Percentiles rank a stretch among this genome's conserved stretches.
Evolutionary conservation across 92 coral and sea anemone genomes (phyloP).

Genomic region (Zoanthus gigantus): DNA sequence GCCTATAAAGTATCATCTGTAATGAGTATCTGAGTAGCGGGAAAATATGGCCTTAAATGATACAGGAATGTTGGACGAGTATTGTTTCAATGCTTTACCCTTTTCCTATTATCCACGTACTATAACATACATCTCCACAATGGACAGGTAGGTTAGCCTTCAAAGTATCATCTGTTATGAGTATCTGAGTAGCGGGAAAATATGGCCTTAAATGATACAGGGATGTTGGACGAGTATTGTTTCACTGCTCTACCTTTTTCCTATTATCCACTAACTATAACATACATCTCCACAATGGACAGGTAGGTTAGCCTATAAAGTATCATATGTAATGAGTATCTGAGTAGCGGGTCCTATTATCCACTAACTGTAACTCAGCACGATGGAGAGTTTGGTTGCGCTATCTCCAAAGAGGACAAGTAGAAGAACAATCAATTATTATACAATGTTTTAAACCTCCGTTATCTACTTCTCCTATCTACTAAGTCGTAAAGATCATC

Average conservation of each 20-base stretch:
- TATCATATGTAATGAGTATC: too few relatives aligned
- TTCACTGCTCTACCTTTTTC: neutral
- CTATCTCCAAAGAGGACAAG: too few relatives aligned
- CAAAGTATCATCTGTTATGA: neutral
- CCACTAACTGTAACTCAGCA: constrained; percentile 4
- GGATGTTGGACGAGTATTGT: neutral
- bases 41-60: too few relatives aligned
- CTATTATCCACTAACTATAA: neutral
- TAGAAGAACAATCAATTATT: too few relatives aligned
- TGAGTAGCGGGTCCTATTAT: too few relatives aligned
- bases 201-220: too few relatives aligned
- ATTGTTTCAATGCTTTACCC: neutral
- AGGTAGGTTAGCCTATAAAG: constrained; percentile 47
- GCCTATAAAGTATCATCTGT: too few relatives aligned
- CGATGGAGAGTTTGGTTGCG: constrained; percentile 76
- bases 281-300: constrained; percentile 71
- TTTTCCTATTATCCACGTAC: neutral
- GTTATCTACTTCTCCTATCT: too few relatives aligned
- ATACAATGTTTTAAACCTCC: too few relatives aligned
- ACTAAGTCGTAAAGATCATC: too few relatives aligned
- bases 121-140: constrained; percentile 64
- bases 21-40: too few relatives aligned
- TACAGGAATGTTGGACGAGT: neutral
- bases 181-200: too few relatives aligned
- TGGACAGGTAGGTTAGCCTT: constrained; percentile 70